Percentiles rank a stretch among this genome's conserved stretches.
Conservation (phyloP, 2,113 vertebrate genomes). For the Gymnobelideus leadbeateri region DNA sequence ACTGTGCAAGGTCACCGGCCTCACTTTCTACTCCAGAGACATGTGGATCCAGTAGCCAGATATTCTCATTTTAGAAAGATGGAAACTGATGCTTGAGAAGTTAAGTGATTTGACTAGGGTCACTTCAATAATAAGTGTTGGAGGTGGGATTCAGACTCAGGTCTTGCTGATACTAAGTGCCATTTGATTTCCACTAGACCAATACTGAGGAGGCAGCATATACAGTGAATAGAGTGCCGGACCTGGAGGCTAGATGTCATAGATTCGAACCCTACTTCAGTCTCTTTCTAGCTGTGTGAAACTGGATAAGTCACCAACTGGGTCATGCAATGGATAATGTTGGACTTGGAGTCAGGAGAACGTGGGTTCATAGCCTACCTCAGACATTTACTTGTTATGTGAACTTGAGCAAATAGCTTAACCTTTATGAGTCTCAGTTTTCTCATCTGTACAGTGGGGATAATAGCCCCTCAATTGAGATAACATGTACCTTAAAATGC, state of each 20-base stretch:
- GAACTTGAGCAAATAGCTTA: background rate
- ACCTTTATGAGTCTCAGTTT: background rate
- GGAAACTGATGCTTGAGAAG: background rate
- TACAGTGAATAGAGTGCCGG: background rate
- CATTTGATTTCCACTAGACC: background rate
- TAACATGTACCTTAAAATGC: background rate
- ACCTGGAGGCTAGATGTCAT: background rate
- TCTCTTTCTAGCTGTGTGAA: background rate
- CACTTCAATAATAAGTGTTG: background rate
- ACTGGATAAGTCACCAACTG: background rate
- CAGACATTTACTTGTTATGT: background rate
- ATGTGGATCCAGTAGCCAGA: no score
- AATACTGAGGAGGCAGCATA: background rate
- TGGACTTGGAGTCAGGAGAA: background rate
- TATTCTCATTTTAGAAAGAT: background rate
- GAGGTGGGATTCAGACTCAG: background rate
- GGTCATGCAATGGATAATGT: background rate
- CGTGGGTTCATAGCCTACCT: background rate
- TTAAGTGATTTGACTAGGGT: background rate
- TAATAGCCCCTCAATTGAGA: background rate
- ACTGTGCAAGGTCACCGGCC: no score
- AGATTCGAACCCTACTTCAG: background rate
- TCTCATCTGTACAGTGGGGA: background rate
- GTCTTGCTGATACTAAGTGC: background rate
- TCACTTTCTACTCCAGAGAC: no score